Evolutionary conservation across 2,113 vertebrate species (phyloP).

Genomic region (Nibea albiflora): DNA sequence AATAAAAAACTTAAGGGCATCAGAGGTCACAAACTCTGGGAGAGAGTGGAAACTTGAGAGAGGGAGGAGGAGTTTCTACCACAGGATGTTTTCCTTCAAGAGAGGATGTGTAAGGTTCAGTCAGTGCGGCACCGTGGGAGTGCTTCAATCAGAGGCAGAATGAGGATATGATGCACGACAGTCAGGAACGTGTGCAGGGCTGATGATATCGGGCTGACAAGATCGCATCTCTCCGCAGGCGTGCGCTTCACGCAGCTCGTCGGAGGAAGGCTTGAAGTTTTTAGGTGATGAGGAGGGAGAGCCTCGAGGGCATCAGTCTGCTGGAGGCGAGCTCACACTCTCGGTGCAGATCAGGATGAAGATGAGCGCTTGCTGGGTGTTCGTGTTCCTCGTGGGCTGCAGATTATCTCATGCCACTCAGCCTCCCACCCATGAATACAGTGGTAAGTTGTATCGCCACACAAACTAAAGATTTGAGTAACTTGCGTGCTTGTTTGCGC

Average conservation of each 20-base stretch:
- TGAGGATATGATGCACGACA: not conserved
- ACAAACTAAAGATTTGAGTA: not conserved
- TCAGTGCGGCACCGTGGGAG: constrained; percentile 46
- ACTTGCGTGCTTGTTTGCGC: not conserved
- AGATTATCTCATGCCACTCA: not conserved
- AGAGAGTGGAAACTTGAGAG: constrained; percentile 51
- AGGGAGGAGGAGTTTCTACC: constrained; percentile 44
- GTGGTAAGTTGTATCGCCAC: constrained; percentile 31
- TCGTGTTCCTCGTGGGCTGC: constrained; percentile 45
- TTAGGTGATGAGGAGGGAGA: constrained; percentile 34
- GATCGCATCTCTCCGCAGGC: constrained; percentile 9
- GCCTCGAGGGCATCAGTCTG: not conserved
- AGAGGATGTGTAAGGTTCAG: constrained; percentile 23
- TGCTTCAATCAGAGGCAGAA: constrained; percentile 13
- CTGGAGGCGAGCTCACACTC: not conserved
- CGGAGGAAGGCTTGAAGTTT: not conserved
- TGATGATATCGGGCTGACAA: not conserved
- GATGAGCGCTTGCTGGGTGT: constrained; percentile 56
- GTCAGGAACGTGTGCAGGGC: not conserved
- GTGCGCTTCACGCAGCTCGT: not conserved
- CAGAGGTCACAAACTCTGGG: constrained; percentile 34
- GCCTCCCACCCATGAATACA: not conserved
- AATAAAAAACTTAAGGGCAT: not conserved
- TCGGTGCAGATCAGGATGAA: not conserved
- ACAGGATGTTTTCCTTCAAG: constrained; percentile 72